Conservation (phyloP, 2,797 vertebrate genomes). For the Chrosomus eos region DNA sequence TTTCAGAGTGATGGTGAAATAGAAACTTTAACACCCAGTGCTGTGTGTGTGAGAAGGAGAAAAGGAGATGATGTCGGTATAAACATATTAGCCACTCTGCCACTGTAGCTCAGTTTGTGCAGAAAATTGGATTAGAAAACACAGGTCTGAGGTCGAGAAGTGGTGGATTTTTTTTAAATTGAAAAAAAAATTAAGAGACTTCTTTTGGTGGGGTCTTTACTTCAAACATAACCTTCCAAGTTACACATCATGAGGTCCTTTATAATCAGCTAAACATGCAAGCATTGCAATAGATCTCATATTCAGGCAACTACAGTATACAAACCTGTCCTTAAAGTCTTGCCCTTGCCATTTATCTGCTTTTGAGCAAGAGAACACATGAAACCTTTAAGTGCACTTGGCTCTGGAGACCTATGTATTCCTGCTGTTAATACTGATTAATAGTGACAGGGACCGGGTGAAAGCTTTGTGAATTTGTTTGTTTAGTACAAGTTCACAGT, state of each 20-base stretch:
- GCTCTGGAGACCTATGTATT: constrained; percentile 24
- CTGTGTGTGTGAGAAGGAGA: constrained; percentile 8
- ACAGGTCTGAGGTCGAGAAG: background rate
- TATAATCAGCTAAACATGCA: constrained; percentile 7
- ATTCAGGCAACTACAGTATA: background rate
- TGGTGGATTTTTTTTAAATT: background rate
- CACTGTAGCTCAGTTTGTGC: background rate
- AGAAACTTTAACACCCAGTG: constrained; percentile 28
- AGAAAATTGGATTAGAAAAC: constrained; percentile 17
- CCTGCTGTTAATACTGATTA: constrained; percentile 35
- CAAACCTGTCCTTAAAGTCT: background rate
- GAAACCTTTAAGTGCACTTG: constrained; percentile 27
- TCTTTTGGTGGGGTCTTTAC: background rate
- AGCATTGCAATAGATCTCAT: background rate
- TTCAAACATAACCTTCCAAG: background rate
- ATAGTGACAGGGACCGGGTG: constrained; percentile 36
- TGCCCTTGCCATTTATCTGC: constrained; percentile 9
- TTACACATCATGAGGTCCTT: background rate
- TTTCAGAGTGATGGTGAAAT: constrained; percentile 56
- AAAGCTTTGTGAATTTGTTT: constrained; percentile 47
- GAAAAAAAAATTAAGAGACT: background rate
- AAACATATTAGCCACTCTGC: constrained; percentile 29
- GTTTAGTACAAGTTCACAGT: constrained; percentile 39
- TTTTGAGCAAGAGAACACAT: constrained; percentile 15
- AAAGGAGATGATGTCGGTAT: constrained; percentile 48